Percentiles rank a stretch among this genome's conserved stretches.
Conservation (phyloP, 30 jellyfish, hydroid and myxozoan species). For the Aurelia sp. region DNA sequence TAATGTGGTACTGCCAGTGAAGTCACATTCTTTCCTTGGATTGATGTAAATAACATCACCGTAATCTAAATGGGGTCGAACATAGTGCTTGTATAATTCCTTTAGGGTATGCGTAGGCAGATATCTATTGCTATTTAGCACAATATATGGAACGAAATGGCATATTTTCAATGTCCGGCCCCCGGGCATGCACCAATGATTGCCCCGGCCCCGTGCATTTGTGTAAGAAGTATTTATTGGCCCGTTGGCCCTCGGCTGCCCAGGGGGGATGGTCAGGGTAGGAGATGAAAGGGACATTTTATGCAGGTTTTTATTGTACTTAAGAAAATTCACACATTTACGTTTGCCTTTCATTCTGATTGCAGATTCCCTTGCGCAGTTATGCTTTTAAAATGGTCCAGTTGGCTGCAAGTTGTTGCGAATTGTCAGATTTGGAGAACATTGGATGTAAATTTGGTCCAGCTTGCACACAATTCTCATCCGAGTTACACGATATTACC, state of each 20-base stretch:
- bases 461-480: slow-evolving; percentile 31
- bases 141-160: too few relatives aligned
- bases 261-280: too few relatives aligned
- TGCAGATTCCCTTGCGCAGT: slow-evolving; percentile 49
- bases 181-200: too few relatives aligned
- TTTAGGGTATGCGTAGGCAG: too few relatives aligned
- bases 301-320: too few relatives aligned
- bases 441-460: slow-evolving; percentile 43
- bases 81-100: too few relatives aligned
- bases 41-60: background rate
- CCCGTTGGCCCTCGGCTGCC: too few relatives aligned
- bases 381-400: slow-evolving; percentile 24
- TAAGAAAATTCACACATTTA: background rate
- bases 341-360: background rate
- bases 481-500: slow-evolving; percentile 10
- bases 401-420: slow-evolving; percentile 53
- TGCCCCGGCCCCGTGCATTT: too few relatives aligned
- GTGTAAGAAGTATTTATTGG: too few relatives aligned
- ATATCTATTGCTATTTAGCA: background rate
- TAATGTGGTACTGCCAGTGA: background rate
- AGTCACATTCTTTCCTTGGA: background rate
- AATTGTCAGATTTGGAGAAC: slow-evolving; percentile 32
- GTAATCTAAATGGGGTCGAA: background rate
- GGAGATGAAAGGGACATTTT: too few relatives aligned
- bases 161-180: too few relatives aligned